Base-by-base conservation (phyloP, 2,888 invertebrate species). In the Trissolcus brochymenae region DNA sequence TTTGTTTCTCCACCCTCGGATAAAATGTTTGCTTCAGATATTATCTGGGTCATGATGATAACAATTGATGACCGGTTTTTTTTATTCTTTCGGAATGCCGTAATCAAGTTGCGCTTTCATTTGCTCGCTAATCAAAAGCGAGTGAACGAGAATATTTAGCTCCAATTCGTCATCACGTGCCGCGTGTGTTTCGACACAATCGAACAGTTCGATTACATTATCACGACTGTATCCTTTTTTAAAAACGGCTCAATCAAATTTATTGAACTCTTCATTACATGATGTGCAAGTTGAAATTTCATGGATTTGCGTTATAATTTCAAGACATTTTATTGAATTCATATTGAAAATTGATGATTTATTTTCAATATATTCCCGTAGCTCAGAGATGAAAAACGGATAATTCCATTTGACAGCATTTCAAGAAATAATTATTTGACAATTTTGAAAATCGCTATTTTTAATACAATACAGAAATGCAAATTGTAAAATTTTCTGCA, bases 11-110 rank as follows among this genome's bases (percentile, higher is more conserved):
- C 1, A 9, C 35, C 35, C 35, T 35, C 35, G 35, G 9, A 11
- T 11, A 35, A 35, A 35, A 35, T 71, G 56, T 64, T 61, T 59
- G 53, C 17, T n/a, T 11, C 54, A 46, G 6, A 16, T 14, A n/a
- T 16, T 46, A 46, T 46, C n/a, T 16, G 46, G 14, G 46, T 46
- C 11, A 13, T 11, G 13, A n/a, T 14, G 43, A 3, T 43, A 43
- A 43, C n/a, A 46, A 46, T 46, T 46, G 46, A 46, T 46, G 46
- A 2, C 7, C 46, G 16, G 16, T 46, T 46, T 46, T 11, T 35
- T 46, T 46, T 7, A 0, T 46, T 11, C 43, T 16, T 35, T 9
- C 35, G 6, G 9, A 35, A 11, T 16, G 46, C 6, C 46, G n/a
- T 46, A 46, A 46, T 46, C 46, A 46, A 46, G n/a, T 46, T 46